Evolutionary conservation across 1,140 invertebrate species (phyloP), one percentile per base, ranked within the genome.

Genomic region (Drosophila ambigua): DNA sequence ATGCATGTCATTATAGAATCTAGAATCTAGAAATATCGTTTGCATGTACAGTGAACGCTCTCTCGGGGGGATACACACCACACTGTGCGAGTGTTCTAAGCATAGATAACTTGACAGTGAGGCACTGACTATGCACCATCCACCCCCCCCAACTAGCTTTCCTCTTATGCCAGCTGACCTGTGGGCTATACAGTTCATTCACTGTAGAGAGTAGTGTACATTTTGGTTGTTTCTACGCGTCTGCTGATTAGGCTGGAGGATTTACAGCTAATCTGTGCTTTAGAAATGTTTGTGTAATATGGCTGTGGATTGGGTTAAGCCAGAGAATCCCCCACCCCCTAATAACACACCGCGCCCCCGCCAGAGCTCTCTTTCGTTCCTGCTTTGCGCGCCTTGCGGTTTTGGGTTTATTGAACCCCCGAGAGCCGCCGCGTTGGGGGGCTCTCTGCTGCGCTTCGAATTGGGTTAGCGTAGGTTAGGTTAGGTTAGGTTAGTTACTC

Each of bases 231-330:
- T 58, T 49, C 24, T 57, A 20, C 20, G 20, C 20, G 71, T 52
- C 51, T 48, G 50, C 78, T 83, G 79, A 83, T 83, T 83, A 83
- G 79, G 65, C 75, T 31, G 48, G 15, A 68, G 53, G 80, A 83
- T 83, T 83, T 83, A 79, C 80, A 79, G 80, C 80, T 83, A 83
- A 84, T 83, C 80, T 83, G 79, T 83, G 79, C 79, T 84, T 83
- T 62, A 82, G 57, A 65, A 82, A 65, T 68, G 50, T 35, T 66
- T 51, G 9, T 11, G 15, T 72, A 43, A 23, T 54, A 23, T 0
- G 15, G 9, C 15, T 24, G 13, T 15, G 2, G 0, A 7, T n/a
- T 45, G 46, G 46, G 2, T 0, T 5, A 0, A 11, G 8, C 2
- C 15, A 9, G 26, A 57, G 67, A 41, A 49, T 15, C 54, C 51